Evolutionary conservation across 53 echinoderm and acorn worm genomes (phyloP).

Genomic region (Pentamera pediparva): DNA sequence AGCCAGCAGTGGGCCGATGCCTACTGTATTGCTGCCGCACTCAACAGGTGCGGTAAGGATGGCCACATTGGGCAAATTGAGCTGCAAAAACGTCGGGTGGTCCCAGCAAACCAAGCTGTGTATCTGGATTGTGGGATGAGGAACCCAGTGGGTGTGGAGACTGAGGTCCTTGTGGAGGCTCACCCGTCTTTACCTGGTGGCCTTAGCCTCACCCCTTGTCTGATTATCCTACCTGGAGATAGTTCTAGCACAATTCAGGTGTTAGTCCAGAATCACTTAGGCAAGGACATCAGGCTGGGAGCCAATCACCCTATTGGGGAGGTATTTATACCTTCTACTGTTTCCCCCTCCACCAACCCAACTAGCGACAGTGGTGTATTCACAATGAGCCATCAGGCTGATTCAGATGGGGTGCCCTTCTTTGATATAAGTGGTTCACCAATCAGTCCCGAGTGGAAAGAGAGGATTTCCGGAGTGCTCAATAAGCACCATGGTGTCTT

Average conservation of each 20-base stretch:
- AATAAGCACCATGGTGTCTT: background rate
- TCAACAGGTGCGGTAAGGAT: background rate
- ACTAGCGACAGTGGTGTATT: conserved; percentile 18
- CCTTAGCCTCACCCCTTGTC: background rate
- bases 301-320: background rate
- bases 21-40: background rate
- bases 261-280: background rate
- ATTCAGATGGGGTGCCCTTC: background rate
- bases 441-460: background rate
- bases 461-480: background rate
- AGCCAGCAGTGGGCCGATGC: background rate
- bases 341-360: background rate
- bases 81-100: background rate
- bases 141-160: background rate
- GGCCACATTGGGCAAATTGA: background rate
- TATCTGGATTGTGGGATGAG: background rate
- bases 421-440: conserved; percentile 37
- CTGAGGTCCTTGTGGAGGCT: conserved; percentile 21
- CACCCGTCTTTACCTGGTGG: background rate
- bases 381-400: conserved; percentile 10
- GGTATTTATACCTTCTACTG: background rate
- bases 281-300: conserved; percentile 11
- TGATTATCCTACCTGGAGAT: background rate
- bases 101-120: background rate
- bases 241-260: background rate